Conservation (phyloP, 2,888 invertebrate genomes). For the Harpalus rubripes region DNA sequence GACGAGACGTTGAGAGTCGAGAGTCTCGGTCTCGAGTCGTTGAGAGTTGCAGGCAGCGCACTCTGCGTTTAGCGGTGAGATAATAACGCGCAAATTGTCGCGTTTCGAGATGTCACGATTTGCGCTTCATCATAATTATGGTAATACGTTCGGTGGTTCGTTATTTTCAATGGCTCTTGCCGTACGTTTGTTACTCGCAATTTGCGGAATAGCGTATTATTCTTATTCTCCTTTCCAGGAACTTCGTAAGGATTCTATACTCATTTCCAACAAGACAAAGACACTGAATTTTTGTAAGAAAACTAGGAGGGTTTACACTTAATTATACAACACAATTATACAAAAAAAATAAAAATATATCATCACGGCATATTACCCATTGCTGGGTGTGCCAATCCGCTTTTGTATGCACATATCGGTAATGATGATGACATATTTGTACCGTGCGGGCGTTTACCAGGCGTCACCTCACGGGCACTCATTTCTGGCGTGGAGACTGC, state of each 20-base stretch:
- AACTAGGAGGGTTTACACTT: too few relatives aligned
- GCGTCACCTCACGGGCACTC: too few relatives aligned
- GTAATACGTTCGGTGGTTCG: constrained; percentile 56
- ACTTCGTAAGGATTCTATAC: constrained; percentile 6
- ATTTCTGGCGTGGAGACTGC: too few relatives aligned
- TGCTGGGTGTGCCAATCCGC: too few relatives aligned
- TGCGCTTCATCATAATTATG: constrained; percentile 58
- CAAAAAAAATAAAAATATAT: too few relatives aligned
- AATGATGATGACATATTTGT: too few relatives aligned
- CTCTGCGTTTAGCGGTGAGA: constrained; percentile 32
- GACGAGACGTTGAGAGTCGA: constrained; percentile 4
- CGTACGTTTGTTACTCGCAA: constrained; percentile 52
- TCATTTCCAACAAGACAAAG: background rate
- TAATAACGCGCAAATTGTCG: constrained; percentile 52
- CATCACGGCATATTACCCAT: too few relatives aligned
- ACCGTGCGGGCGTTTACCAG: too few relatives aligned
- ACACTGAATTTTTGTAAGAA: too few relatives aligned
- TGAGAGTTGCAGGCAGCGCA: background rate
- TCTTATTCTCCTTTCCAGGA: constrained; percentile 27
- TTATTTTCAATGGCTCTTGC: constrained; percentile 63
- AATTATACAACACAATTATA: too few relatives aligned
- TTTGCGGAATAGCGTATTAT: constrained; percentile 45
- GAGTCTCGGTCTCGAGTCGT: background rate
- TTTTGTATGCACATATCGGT: too few relatives aligned
- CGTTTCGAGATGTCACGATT: constrained; percentile 43